Evolutionary conservation across 2,113 vertebrate genomes (phyloP), one percentile per base, ranked within the genome.

Genomic region (Pogonocichla stellata): DNA sequence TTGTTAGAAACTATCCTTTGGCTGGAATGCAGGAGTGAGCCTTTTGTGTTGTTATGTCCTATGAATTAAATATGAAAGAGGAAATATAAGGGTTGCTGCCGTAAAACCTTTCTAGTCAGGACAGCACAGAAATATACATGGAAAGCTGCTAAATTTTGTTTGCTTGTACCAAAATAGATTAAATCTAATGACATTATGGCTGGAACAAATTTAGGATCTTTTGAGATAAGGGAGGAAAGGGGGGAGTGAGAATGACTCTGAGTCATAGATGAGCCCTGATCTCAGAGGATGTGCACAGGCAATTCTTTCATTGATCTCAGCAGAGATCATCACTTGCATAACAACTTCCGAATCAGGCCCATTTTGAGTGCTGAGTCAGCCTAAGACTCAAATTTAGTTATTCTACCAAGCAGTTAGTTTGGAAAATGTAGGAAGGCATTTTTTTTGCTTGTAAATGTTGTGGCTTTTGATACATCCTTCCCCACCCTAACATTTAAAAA

Each of bases 201-300:
- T 91, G 66, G 51, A 91, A 74, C 40, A 90, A 73, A 92, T 62
- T 81, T 77, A 66, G 69, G 90, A 70, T 74, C 48, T 95, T 94
- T 71, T 89, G 69, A 93, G 86, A 80, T 80, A 88, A 89, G 25
- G n/a, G 81, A 91, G 89, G 86, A 96, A 90, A 89, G n/a, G 19
- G 36, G 19, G 51, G 69, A 85, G 84, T 78, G 84, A 87, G 86
- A 88, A 95, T 61, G 79, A 80, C n/a, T 95, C 88, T 97, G 97
- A 97, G 90, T 97, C 96, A 96, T 73, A 86, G 84, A 80, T 87
- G 91, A 95, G 66, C 92, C 42, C 79, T 88, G 82, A 80, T 93
- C 73, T 86, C 33, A 2, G 48, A 94, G 86, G 92, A 91, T 56
- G 58, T 80, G 50, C 83, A 74, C 45, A 95, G 62, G 66, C 88